Evolutionary conservation across 1,140 invertebrate species (phyloP).

Genomic region (Polypedilum pembai): DNA sequence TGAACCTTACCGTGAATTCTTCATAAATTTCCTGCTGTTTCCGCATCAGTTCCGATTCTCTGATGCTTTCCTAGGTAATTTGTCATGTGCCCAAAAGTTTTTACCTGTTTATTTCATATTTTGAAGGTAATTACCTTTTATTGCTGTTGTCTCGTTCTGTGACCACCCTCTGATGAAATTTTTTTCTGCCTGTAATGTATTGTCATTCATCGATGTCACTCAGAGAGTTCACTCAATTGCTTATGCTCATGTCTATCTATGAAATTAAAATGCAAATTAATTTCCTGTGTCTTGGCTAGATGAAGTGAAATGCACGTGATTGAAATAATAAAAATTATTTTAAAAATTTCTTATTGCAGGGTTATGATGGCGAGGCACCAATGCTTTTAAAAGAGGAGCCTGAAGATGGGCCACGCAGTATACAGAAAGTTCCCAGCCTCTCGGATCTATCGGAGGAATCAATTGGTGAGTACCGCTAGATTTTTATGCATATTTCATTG

Average conservation of each 20-base stretch:
- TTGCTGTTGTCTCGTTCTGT: constrained; percentile 12
- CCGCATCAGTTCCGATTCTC: constrained; percentile 23
- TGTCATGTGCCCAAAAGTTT: constrained; percentile 20
- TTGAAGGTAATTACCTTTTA: constrained; percentile 25
- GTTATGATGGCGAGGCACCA: constrained; percentile 1
- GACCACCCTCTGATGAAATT: neutral
- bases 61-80: neutral
- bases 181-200: neutral
- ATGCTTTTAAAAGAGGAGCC: constrained; percentile 44
- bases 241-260: neutral
- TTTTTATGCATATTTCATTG: neutral
- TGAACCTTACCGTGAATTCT: constrained; percentile 3
- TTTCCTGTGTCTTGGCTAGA: neutral
- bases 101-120: neutral
- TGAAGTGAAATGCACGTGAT: neutral
- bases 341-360: neutral
- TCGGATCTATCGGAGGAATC: constrained; percentile 78
- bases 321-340: neutral
- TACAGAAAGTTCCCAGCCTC: constrained; percentile 76
- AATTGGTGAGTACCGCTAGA: constrained; percentile 57
- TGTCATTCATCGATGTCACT: neutral
- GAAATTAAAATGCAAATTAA: neutral
- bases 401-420: constrained; percentile 50
- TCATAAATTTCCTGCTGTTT: constrained; percentile 14
- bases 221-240: neutral